A percentile compares a stretch with the other conserved stretches of the same genome.
Evolutionary conservation across 2,113 vertebrate species (phyloP).

Genomic region (Mesitornis unicolor): DNA sequence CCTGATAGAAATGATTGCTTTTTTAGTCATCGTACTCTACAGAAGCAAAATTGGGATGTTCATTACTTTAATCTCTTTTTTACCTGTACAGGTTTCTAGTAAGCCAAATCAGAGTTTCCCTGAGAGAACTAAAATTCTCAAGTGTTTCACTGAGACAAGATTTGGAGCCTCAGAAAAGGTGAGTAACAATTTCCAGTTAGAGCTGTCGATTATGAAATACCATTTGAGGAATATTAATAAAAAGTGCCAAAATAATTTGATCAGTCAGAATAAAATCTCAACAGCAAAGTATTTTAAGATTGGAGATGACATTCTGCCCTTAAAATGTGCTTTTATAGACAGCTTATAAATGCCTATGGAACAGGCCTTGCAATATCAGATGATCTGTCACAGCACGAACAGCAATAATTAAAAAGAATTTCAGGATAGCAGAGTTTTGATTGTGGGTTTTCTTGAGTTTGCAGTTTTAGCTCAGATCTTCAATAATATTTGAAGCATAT

Average conservation of each 20-base stretch:
- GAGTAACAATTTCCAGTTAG: not conserved
- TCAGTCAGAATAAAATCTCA: constrained; percentile 9
- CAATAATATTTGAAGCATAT: constrained; percentile 2
- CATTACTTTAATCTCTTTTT: not conserved
- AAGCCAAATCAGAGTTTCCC: not conserved
- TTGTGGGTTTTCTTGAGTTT: not conserved
- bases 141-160: not conserved
- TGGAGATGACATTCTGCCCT: not conserved
- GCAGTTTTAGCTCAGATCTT: constrained; percentile 16
- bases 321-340: constrained; percentile 17
- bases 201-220: not conserved
- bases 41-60: not conserved
- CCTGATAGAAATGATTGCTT: not conserved
- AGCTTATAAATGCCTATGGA: constrained; percentile 18
- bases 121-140: not conserved
- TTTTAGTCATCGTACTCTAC: not conserved
- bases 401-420: constrained; percentile 46
- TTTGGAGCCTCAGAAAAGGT: not conserved
- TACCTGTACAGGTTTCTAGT: not conserved
- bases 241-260: constrained; percentile 21
- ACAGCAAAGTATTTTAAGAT: not conserved
- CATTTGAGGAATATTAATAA: constrained; percentile 18
- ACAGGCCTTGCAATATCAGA: not conserved
- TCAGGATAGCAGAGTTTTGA: not conserved
- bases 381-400: not conserved